Evolutionary conservation across 1,140 invertebrate species (phyloP).

Genomic region (Myzus persicae): DNA sequence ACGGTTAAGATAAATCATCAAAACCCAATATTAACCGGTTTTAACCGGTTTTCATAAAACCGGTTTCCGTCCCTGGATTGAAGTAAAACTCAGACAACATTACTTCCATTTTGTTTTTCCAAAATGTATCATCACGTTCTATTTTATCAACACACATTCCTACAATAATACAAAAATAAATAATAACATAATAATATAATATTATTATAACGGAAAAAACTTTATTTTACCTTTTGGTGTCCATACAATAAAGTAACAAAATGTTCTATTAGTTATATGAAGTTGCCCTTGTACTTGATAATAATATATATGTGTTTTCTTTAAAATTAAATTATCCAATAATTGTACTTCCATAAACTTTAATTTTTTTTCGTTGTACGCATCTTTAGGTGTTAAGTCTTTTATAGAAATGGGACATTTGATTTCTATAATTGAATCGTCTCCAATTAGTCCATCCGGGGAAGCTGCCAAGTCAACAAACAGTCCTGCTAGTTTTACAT

Average conservation of each 20-base stretch:
- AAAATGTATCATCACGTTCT: not conserved
- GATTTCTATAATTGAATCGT: not conserved
- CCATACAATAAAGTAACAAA: no score
- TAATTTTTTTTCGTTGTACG: not conserved
- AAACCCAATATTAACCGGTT: no score
- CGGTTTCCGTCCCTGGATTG: no score
- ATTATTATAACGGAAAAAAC: no score
- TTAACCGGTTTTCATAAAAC: no score
- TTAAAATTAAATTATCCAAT: not conserved
- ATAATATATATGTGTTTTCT: no score
- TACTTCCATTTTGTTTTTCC: not conserved
- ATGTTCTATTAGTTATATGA: no score
- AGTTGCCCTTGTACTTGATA: no score
- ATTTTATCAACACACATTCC: not conserved
- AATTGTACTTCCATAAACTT: not conserved
- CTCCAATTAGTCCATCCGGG: not conserved
- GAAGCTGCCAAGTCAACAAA: not conserved
- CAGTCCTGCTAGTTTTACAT: not conserved
- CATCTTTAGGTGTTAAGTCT: not conserved
- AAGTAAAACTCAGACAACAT: not conserved
- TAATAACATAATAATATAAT: no score
- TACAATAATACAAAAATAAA: not conserved
- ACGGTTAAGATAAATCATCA: no score
- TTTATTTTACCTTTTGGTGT: no score
- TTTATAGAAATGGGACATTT: constrained; percentile 14